These are phyloP conservation scores for Natrix natrix DNA, from an alignment of 2,797 vertebrate genomes.

Conservation along the genomic window DNA sequence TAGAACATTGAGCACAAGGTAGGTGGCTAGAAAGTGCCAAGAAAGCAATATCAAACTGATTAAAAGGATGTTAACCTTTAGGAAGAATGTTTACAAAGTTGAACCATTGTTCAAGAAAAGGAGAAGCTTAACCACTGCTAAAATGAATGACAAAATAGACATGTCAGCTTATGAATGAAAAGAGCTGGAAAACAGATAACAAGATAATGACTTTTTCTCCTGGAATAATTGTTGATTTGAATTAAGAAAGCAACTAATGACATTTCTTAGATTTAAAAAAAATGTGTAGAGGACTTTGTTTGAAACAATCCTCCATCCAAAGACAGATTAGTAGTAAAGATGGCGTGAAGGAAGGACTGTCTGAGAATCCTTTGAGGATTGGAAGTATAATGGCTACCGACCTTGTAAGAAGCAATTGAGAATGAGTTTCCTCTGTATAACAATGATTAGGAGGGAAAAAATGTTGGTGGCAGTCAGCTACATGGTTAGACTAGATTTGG, in stretches of 20 bases:
- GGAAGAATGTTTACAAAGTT: slow-evolving; percentile 40
- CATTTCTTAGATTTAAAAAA: slow-evolving; percentile 32
- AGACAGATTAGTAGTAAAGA: background rate
- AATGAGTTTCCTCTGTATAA: background rate
- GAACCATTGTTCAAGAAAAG: slow-evolving; percentile 52
- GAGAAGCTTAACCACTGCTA: slow-evolving; percentile 9
- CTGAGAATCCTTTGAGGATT: background rate
- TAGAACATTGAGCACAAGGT: background rate
- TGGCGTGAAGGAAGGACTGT: background rate
- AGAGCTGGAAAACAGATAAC: slow-evolving; percentile 24
- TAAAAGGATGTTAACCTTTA: slow-evolving; percentile 30
- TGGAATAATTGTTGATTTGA: slow-evolving; percentile 28
- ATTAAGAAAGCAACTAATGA: slow-evolving; percentile 29
- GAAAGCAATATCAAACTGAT: slow-evolving; percentile 41
- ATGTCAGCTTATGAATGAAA: background rate
- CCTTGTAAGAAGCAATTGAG: background rate
- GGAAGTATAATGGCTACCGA: background rate
- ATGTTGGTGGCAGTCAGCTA: background rate
- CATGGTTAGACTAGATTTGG: background rate
- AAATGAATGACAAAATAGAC: background rate
- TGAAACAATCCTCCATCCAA: background rate
- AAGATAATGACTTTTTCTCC: slow-evolving; percentile 21
- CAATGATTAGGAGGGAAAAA: background rate
- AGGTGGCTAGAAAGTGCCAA: slow-evolving; percentile 24
- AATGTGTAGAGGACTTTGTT: background rate